phyloP scores from a whole-genome alignment of 2,113 vertebrate genomes.

The Peromyscus leucopus region DNA sequence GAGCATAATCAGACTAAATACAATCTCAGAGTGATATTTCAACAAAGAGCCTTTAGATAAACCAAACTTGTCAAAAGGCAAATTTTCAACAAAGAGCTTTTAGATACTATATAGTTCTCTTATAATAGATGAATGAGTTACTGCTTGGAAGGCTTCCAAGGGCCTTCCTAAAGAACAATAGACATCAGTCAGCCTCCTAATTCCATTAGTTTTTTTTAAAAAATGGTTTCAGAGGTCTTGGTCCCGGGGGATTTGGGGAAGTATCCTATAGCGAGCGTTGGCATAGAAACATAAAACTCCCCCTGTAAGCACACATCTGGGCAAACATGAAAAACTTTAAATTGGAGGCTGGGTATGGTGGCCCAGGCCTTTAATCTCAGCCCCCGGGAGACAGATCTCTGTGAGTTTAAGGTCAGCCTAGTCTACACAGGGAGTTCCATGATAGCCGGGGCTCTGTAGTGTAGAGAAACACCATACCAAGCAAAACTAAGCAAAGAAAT shows the following conservation, averaged over 20 bases:
- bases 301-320: conserved; percentile 7
- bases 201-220: neutral
- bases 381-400: neutral
- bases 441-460: no score
- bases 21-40: conserved; percentile 34
- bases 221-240: conserved; percentile 13
- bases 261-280: neutral
- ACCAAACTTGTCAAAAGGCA: conserved; percentile 42
- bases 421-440: neutral
- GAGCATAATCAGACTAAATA: neutral
- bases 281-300: conserved; percentile 46
- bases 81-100: conserved; percentile 54
- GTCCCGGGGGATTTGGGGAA: neutral
- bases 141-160: conserved; percentile 46
- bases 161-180: conserved; percentile 46
- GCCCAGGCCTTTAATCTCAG: neutral
- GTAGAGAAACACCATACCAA: neutral
- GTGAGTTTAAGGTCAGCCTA: neutral
- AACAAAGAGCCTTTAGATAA: conserved; percentile 57
- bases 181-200: conserved; percentile 28
- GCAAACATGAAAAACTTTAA: neutral
- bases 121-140: conserved; percentile 41
- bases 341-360: neutral
- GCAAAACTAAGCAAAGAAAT: neutral
- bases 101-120: conserved; percentile 49